phyloP scores from a whole-genome alignment of 2,888 invertebrate genomes.

The Plagiodera versicolora region DNA sequence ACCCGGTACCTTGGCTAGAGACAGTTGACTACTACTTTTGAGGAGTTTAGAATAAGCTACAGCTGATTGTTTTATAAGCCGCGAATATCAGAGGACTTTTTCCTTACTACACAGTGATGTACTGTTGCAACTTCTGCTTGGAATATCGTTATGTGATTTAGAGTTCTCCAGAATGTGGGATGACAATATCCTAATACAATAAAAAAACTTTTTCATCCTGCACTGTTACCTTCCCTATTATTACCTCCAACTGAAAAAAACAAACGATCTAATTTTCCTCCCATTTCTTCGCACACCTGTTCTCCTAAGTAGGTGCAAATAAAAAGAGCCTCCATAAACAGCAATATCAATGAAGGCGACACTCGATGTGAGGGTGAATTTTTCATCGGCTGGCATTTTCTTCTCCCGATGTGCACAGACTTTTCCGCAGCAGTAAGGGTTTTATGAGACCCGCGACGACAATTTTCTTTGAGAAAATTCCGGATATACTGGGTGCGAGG shows the following conservation, averaged over 20 bases:
- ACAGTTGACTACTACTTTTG: no score
- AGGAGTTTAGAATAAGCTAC: no score
- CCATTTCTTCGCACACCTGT: conserved; percentile 1
- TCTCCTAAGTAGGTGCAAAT: neutral
- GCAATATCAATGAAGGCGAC: conserved; percentile 15
- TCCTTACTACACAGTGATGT: no score
- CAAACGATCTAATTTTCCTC: neutral
- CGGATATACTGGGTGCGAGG: conserved; percentile 1
- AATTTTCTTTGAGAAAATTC: conserved; percentile 2
- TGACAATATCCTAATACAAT: no score
- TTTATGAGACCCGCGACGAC: conserved; percentile 9
- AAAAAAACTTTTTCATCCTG: no score
- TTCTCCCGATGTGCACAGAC: conserved; percentile 5
- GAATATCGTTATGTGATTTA: no score
- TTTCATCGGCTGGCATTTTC: conserved; percentile 5
- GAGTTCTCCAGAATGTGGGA: no score
- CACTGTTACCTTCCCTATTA: no score
- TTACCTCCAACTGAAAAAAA: neutral
- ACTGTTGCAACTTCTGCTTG: no score
- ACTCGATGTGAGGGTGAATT: conserved; percentile 10
- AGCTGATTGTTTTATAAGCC: no score
- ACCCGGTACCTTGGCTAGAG: no score
- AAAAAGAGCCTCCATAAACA: conserved; percentile 14
- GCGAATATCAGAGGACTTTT: no score
- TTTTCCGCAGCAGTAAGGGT: conserved; percentile 11